Conservation (phyloP, 2,797 vertebrate genomes). For the Periparus ater region DNA sequence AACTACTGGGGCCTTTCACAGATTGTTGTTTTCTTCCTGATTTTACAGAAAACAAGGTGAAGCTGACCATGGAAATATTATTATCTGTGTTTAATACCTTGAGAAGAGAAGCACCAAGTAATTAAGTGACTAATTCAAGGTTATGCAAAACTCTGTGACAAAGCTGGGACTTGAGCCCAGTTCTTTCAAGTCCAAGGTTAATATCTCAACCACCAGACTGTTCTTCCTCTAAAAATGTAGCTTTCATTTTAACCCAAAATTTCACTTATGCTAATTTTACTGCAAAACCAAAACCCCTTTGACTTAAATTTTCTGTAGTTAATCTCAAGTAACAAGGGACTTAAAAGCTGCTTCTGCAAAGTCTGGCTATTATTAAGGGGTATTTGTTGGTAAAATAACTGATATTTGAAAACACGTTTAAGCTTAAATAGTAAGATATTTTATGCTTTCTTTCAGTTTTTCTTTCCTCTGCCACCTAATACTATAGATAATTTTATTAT, state of each 20-base stretch:
- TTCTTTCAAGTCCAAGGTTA: neutral
- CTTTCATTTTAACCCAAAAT: neutral
- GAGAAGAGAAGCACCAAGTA: neutral
- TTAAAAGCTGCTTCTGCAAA: neutral
- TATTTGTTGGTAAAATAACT: neutral
- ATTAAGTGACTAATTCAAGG: constrained; percentile 18
- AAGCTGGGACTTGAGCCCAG: constrained; percentile 7
- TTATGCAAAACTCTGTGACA: constrained; percentile 6
- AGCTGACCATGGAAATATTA: neutral
- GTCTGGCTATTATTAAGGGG: neutral
- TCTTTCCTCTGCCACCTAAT: neutral
- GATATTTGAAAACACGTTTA: neutral
- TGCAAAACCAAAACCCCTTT: neutral
- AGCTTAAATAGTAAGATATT: neutral
- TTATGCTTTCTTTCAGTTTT: neutral
- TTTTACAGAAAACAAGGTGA: neutral
- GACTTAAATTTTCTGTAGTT: neutral
- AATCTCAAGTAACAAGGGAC: neutral
- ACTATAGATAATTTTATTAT: neutral
- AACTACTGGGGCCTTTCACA: neutral
- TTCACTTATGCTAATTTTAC: neutral
- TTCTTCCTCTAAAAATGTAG: neutral
- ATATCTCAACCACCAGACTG: neutral
- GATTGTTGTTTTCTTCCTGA: neutral
- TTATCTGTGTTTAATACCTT: neutral